Percentiles rank a stretch among this genome's conserved stretches.
These are phyloP conservation scores for Galerucella pusilla DNA, from an alignment of 2,888 invertebrate species.

Conservation along the genomic window DNA sequence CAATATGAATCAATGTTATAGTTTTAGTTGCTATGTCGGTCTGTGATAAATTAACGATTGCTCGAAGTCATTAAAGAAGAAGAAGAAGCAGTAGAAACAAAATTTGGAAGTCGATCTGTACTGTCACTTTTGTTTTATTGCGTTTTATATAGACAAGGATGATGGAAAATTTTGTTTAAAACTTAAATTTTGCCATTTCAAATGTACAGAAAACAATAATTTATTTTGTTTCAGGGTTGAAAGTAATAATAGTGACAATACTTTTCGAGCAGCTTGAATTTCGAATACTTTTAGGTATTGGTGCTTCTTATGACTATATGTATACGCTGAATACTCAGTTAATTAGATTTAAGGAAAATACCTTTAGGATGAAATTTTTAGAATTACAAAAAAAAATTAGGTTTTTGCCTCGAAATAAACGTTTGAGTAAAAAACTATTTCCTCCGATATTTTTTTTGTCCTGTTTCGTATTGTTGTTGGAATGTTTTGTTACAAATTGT, in stretches of 20 bases:
- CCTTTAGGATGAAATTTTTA: slow-evolving; percentile 33
- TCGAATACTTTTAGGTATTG: slow-evolving; percentile 50
- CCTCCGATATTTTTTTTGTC: slow-evolving; percentile 18
- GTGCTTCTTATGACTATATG: slow-evolving; percentile 64
- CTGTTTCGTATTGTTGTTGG: slow-evolving; percentile 35
- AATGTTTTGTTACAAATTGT: slow-evolving; percentile 45
- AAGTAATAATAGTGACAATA: slow-evolving; percentile 27
- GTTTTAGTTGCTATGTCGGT: slow-evolving; percentile 65
- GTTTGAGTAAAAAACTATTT: slow-evolving; percentile 28
- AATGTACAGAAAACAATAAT: not conserved
- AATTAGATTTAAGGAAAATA: slow-evolving; percentile 37
- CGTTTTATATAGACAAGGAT: not conserved
- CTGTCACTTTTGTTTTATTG: slow-evolving; percentile 10
- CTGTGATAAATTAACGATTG: slow-evolving; percentile 65
- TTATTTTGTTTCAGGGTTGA: not conserved
- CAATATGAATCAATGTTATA: slow-evolving; percentile 48
- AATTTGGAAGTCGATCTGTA: slow-evolving; percentile 23
- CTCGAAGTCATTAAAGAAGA: slow-evolving; percentile 60
- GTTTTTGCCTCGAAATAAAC: slow-evolving; percentile 22
- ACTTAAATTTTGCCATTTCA: not conserved
- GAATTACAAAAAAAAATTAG: slow-evolving; percentile 32
- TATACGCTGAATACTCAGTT: slow-evolving; percentile 64
- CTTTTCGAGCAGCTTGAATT: slow-evolving; percentile 39
- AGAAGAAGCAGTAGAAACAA: slow-evolving; percentile 43
- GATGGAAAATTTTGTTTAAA: not conserved